Evolutionary conservation across 2,797 vertebrate species (phyloP).

Genomic region (Erpetoichthys calabaricus): DNA sequence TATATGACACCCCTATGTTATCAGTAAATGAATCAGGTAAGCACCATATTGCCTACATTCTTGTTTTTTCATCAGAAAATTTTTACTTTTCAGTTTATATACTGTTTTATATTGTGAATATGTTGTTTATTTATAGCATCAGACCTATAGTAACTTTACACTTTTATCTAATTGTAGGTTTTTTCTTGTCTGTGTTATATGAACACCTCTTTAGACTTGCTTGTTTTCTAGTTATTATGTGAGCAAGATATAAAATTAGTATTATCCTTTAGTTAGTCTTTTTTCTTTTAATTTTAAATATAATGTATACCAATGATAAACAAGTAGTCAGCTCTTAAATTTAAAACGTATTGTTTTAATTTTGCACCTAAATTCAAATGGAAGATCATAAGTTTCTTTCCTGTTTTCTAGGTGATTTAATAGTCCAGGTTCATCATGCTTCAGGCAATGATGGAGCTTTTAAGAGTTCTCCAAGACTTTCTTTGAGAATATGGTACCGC

Average conservation of each 20-base stretch:
- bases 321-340: no score
- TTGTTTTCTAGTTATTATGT: no score
- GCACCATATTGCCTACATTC: constrained; percentile 17
- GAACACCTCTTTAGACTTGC: no score
- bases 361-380: no score
- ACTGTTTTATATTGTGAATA: constrained; percentile 1
- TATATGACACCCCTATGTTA: constrained; percentile 59
- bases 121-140: not conserved
- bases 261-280: no score
- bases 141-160: no score
- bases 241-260: no score
- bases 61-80: constrained; percentile 9
- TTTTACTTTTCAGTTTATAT: not conserved
- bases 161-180: no score
- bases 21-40: constrained; percentile 72
- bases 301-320: no score
- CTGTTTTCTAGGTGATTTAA: constrained; percentile 49
- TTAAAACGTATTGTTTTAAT: no score
- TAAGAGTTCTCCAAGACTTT: constrained; percentile 42
- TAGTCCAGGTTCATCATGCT: constrained; percentile 66
- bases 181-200: not conserved
- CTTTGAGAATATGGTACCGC: constrained; percentile 68
- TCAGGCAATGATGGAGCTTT: constrained; percentile 63
- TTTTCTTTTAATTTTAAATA: no score
- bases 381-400: no score